Base-by-base conservation (phyloP, 2,888 invertebrate species). In the Metellina segmentata region DNA sequence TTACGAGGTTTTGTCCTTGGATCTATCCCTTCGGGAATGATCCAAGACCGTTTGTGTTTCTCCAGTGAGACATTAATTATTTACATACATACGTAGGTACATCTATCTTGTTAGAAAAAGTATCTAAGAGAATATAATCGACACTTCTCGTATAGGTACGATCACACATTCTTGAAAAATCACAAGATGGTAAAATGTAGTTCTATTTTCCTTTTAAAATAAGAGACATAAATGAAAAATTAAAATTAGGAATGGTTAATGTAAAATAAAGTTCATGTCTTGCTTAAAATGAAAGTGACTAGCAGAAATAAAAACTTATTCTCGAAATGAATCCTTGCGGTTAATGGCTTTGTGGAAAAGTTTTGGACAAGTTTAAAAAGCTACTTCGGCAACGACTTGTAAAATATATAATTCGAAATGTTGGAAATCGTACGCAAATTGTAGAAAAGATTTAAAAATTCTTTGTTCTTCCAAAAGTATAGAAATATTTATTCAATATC, bases 221-320 rank as follows among this genome's bases (percentile, higher is more conserved):
- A 34, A 34, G 34, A 34, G 34, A 34, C 4, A 34, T 34, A 34
- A 34, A 34, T 34, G 82, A 70, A 82, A 75, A 82, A 82, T 82
- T 9, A 9, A 61, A 61, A 61, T 61, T 7, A 16, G 16, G 61
- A 16, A 61, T 13, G 13, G 13, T 0, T 61, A 0, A 61, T n/a
- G n/a, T n/a, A 16, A 61, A 61, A 11, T 16, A 8, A 61, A 61
- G 11, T 61, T 61, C 9, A 9, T 16, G 7, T 61, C 16, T 16
- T 11, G 9, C 9, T 61, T 6, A 1, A 61, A 61, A 13, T 11
- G 61, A 61, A 61, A 61, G 34, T 34, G 34, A 34, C 34, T 2
- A n/a, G n/a, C n/a, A 34, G 34, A 61, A 9, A 61, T 8, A 61
- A 61, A 61, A 61, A 61, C 11, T 61, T 61, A 34, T 61, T 61